phyloP scores from a whole-genome alignment of 1,140 invertebrate genomes.

The Adoxophyes honmai region DNA sequence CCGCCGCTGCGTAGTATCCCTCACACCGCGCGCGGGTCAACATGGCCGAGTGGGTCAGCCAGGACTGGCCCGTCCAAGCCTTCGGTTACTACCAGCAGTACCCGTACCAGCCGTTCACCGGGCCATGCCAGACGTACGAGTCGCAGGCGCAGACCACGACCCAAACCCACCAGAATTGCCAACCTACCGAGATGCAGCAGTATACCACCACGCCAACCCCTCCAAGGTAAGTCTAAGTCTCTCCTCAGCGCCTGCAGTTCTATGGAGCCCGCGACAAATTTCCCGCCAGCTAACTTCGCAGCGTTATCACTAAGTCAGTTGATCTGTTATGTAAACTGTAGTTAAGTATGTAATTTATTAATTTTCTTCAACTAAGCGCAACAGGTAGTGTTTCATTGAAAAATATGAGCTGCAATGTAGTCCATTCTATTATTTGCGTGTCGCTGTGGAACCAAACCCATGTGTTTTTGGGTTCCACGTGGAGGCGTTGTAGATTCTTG shows the following conservation, averaged over 20 bases:
- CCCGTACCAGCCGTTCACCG: slow-evolving; percentile 21
- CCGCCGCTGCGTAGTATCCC: slow-evolving; percentile 34
- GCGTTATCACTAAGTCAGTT: no score
- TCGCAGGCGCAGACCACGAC: slow-evolving; percentile 13
- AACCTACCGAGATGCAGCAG: background rate
- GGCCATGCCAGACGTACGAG: slow-evolving; percentile 13
- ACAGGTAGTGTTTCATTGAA: no score
- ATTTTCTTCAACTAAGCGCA: no score
- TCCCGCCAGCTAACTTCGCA: no score
- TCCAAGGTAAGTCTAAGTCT: background rate
- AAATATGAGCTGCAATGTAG: no score
- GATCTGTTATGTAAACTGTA: no score
- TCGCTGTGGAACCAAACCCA: no score
- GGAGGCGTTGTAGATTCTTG: no score
- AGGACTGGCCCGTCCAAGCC: slow-evolving; percentile 28
- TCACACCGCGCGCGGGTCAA: slow-evolving; percentile 22
- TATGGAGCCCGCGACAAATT: no score
- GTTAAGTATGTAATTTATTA: no score
- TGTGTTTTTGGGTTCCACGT: no score
- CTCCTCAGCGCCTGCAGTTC: background rate
- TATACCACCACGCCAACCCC: background rate
- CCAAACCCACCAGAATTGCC: background rate
- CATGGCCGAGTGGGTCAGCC: slow-evolving; percentile 44
- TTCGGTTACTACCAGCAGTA: slow-evolving; percentile 25
- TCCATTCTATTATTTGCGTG: no score